phyloP scores from a whole-genome alignment of 2,888 invertebrate genomes.

The Tipula confusa region DNA sequence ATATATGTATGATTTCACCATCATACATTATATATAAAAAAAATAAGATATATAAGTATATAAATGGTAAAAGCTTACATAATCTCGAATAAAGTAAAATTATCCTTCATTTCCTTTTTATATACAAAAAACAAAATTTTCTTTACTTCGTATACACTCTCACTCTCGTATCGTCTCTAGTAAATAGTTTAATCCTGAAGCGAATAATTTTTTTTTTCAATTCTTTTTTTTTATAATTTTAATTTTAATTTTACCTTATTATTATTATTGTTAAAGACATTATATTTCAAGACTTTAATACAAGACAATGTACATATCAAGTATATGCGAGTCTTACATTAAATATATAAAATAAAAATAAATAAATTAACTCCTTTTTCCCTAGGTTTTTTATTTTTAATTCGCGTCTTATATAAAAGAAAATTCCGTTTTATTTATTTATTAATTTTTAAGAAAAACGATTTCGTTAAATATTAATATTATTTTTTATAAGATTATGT shows the following conservation, averaged over 20 bases:
- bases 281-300: not conserved
- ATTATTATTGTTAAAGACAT: conserved; percentile 12
- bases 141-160: not conserved
- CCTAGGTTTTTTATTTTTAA: not conserved
- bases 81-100: conserved; percentile 25
- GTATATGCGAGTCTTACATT: not conserved
- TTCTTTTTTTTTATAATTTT: not conserved
- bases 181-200: not conserved
- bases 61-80: conserved; percentile 13
- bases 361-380: conserved; percentile 5
- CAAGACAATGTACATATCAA: not conserved
- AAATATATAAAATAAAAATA: not conserved
- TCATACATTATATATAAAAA: not conserved
- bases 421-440: not conserved
- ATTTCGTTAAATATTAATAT: not conserved
- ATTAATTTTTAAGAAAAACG: not conserved
- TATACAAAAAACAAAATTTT: not conserved
- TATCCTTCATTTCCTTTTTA: conserved; percentile 3
- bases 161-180: not conserved
- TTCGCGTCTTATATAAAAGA: not conserved
- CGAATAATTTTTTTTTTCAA: not conserved
- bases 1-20: not conserved
- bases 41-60: not conserved
- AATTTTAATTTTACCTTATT: conserved; percentile 25
- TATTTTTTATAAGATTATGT: not conserved